Conservation (phyloP, 2,113 vertebrate genomes). For the Gambusia holbrooki region DNA sequence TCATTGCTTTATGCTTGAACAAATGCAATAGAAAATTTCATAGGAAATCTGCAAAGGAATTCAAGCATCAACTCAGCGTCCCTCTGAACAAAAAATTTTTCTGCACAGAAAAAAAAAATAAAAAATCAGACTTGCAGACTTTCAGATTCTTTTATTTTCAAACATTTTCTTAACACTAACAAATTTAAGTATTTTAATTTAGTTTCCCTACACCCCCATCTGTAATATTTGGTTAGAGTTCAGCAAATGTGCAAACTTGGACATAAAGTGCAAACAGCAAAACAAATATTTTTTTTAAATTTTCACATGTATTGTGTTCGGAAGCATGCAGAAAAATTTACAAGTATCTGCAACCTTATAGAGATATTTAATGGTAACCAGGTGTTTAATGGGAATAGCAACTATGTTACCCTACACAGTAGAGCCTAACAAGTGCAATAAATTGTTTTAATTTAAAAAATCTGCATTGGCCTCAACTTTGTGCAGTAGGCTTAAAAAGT, state of each 20-base stretch:
- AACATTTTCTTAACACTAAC: not conserved
- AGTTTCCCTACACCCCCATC: too few species aligned
- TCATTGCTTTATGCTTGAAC: not conserved
- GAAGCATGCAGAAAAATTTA: not conserved
- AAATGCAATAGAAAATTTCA: not conserved
- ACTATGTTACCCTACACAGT: constrained; percentile 24
- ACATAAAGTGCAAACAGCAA: constrained; percentile 62
- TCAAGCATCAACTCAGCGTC: not conserved
- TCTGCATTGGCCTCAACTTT: not conserved
- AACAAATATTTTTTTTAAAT: not conserved
- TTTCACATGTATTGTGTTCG: not conserved
- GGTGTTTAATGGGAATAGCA: not conserved
- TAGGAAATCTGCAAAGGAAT: not conserved
- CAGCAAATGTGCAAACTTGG: constrained; percentile 49
- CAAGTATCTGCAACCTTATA: not conserved
- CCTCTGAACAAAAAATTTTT: too few species aligned
- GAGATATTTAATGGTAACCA: not conserved
- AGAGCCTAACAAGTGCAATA: not conserved
- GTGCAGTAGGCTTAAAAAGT: constrained; percentile 2
- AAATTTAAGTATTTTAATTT: not conserved
- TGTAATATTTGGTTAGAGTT: not conserved
- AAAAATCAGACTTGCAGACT: not conserved
- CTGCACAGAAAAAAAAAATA: not conserved
- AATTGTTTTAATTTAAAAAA: constrained; percentile 10
- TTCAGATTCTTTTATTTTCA: constrained; percentile 45